These are phyloP conservation scores for Amphipoea oculea DNA, from an alignment of 2,888 invertebrate genomes.

Conservation along the genomic window DNA sequence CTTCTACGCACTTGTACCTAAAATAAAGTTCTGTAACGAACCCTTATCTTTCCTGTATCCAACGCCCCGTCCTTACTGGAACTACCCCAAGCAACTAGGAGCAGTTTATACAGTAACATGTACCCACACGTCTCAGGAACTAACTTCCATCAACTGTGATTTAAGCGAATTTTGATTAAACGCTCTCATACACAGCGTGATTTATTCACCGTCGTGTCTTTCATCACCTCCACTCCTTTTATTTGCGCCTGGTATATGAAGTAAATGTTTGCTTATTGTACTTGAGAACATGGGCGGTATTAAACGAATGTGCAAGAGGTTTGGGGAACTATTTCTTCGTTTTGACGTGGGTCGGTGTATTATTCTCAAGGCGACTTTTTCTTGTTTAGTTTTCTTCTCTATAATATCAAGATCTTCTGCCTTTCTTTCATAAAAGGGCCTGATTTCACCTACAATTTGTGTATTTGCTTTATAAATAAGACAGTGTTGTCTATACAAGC, in stretches of 20 bases:
- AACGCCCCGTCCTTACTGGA: slow-evolving; percentile 24
- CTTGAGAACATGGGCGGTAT: slow-evolving; percentile 25
- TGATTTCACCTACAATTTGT: neutral
- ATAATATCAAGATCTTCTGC: too few species aligned
- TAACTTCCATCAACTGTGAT: slow-evolving; percentile 71
- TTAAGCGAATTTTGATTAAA: slow-evolving; percentile 75
- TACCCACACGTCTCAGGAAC: slow-evolving; percentile 65
- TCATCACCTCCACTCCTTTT: slow-evolving; percentile 50
- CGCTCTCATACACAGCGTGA: slow-evolving; percentile 57
- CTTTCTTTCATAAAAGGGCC: neutral
- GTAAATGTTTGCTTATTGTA: slow-evolving; percentile 18
- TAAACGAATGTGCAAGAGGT: slow-evolving; percentile 7
- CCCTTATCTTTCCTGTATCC: neutral
- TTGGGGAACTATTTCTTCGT: neutral
- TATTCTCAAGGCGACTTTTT: neutral
- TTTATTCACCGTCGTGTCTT: slow-evolving; percentile 61
- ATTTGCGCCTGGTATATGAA: slow-evolving; percentile 39
- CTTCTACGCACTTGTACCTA: neutral
- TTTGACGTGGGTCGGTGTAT: slow-evolving; percentile 1
- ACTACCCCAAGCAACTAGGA: slow-evolving; percentile 52
- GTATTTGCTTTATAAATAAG: neutral
- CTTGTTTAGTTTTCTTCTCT: neutral
- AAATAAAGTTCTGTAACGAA: neutral
- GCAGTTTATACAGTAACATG: slow-evolving; percentile 63
- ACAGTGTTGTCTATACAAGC: neutral